A percentile compares a stretch with the other conserved stretches of the same genome.
Evolutionary conservation across 2,113 vertebrate species (phyloP).

Genomic region (Isurus oxyrinchus): DNA sequence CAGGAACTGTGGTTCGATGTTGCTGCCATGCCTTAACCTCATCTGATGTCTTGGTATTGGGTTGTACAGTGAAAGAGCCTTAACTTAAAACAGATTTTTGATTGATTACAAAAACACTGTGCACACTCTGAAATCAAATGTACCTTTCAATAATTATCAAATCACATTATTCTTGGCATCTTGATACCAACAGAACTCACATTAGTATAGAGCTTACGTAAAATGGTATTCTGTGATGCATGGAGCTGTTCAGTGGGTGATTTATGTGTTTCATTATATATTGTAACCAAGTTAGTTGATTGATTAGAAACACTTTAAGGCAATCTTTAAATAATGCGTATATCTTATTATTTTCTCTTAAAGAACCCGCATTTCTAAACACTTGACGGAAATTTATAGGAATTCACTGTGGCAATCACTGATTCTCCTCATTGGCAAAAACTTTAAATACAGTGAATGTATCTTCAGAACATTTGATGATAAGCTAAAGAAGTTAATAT

Average conservation of each 20-base stretch:
- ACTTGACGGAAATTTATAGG: not conserved
- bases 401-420: not conserved
- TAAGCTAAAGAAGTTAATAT: not conserved
- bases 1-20: not conserved
- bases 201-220: not conserved
- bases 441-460: not conserved
- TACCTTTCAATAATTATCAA: slow-evolving; percentile 27
- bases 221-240: slow-evolving; percentile 18
- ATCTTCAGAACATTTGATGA: not conserved
- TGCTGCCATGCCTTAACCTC: not conserved
- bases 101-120: not conserved
- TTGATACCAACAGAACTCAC: not conserved
- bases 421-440: not conserved
- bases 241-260: slow-evolving; percentile 17
- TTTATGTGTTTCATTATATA: slow-evolving; percentile 32
- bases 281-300: slow-evolving; percentile 20
- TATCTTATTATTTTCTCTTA: not conserved
- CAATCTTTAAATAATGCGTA: slow-evolving; percentile 27
- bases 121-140: slow-evolving; percentile 17
- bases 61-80: not conserved
- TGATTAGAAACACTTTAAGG: slow-evolving; percentile 25
- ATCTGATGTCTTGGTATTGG: not conserved
- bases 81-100: not conserved
- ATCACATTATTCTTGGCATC: slow-evolving; percentile 15
- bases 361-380: not conserved